Evolutionary conservation across 92 coral and sea anemone genomes (phyloP).

Genomic region (Phenganax subtilis): DNA sequence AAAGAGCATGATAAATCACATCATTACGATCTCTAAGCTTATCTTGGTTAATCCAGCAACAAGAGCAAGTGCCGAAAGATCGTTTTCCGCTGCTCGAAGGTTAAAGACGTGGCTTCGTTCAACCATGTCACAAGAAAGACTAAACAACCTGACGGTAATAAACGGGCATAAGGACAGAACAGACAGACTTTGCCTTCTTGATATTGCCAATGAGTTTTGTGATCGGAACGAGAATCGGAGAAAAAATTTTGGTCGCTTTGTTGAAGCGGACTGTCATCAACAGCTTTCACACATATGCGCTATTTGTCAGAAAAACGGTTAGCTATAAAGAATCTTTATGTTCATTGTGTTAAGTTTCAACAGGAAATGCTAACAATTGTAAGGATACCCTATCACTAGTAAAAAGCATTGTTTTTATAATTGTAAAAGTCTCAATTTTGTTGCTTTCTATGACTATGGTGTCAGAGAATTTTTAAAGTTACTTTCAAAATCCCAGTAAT

Average conservation of each 20-base stretch:
- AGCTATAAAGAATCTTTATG: not conserved
- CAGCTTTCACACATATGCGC: not conserved
- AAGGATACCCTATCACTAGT: no score
- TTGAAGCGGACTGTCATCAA: constrained; percentile 26
- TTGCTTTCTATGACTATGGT: no score
- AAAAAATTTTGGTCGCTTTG: constrained; percentile 50
- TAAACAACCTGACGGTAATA: constrained; percentile 51
- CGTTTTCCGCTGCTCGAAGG: constrained; percentile 64
- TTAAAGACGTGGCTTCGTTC: constrained; percentile 61
- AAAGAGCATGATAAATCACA: constrained; percentile 56
- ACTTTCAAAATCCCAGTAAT: no score
- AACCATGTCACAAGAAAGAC: constrained; percentile 58
- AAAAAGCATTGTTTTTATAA: no score
- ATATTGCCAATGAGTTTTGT: constrained; percentile 49
- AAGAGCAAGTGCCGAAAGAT: constrained; percentile 60
- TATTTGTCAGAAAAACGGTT: not conserved
- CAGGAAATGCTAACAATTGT: no score
- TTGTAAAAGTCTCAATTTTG: no score
- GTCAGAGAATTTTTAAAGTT: no score
- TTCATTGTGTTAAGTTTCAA: no score
- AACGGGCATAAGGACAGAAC: constrained; percentile 55
- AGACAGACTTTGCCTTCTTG: constrained; percentile 47
- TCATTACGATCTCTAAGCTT: constrained; percentile 50
- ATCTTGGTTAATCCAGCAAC: constrained; percentile 64
- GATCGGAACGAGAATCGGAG: constrained; percentile 44